These are phyloP conservation scores for Thaleichthys pacificus DNA, from an alignment of 2,797 vertebrate genomes.

Conservation along the genomic window DNA sequence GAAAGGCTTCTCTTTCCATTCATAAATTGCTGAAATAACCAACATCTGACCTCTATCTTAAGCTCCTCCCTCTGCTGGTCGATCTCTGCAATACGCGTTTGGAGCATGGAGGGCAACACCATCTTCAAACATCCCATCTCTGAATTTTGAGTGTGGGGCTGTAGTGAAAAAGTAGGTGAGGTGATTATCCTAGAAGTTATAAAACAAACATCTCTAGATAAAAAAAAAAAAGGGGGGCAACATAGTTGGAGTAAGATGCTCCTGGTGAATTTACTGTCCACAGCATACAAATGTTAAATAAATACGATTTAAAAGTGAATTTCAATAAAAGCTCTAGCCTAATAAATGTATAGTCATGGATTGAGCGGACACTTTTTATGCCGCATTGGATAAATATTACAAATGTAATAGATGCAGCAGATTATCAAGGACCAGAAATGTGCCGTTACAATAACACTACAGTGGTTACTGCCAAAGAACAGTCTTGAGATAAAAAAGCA, in stretches of 20 bases:
- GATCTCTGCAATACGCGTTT: slow-evolving; percentile 81
- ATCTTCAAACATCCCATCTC: slow-evolving; percentile 46
- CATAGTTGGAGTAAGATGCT: too few species aligned
- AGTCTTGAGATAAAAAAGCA: not conserved
- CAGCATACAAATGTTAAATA: too few species aligned
- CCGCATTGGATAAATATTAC: too few species aligned
- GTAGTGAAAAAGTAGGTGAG: slow-evolving; percentile 12
- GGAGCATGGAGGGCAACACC: slow-evolving; percentile 69
- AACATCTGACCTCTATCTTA: slow-evolving; percentile 80
- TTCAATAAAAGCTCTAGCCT: too few species aligned
- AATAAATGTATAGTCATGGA: too few species aligned
- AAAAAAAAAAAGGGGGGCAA: not conserved
- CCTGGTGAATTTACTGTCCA: too few species aligned
- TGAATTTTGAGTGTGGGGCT: slow-evolving; percentile 55
- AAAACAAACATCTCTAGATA: not conserved
- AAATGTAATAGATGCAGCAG: too few species aligned
- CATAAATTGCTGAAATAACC: not conserved
- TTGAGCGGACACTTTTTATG: too few species aligned
- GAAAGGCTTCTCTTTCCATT: not conserved
- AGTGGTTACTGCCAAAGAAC: not conserved
- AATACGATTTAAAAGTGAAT: too few species aligned
- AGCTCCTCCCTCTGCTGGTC: slow-evolving; percentile 87
- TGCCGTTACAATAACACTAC: not conserved
- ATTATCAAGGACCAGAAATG: too few species aligned
- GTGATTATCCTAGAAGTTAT: not conserved